Conservation (phyloP, 2,888 invertebrate genomes). For the Polyommatus icarus region DNA sequence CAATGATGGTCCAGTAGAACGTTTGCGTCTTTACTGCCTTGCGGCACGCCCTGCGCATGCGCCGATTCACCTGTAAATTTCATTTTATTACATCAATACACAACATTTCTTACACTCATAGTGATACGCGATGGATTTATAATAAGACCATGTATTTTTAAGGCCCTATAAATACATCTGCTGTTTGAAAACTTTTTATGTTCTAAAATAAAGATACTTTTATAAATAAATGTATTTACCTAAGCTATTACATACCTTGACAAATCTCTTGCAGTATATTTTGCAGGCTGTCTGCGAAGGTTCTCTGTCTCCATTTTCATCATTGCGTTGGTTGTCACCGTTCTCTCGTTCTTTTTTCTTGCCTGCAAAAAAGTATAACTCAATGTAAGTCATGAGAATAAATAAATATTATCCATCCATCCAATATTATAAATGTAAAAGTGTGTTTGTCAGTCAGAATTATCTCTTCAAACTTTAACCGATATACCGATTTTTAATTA, state of each 20-base stretch:
- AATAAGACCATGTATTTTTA: no score
- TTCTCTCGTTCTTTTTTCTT: conserved; percentile 63
- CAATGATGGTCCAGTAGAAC: conserved; percentile 99
- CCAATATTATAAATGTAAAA: no score
- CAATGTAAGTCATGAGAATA: no score
- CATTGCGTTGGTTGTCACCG: conserved; percentile 66
- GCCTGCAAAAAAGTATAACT: conserved; percentile 49
- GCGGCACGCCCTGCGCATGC: conserved; percentile 94
- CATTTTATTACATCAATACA: background rate
- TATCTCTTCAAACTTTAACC: no score
- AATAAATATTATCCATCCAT: no score
- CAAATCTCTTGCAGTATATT: conserved; percentile 66
- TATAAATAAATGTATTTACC: no score
- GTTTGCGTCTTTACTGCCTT: conserved; percentile 98
- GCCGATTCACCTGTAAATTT: conserved; percentile 83
- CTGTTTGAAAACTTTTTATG: no score
- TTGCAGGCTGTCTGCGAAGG: conserved; percentile 78
- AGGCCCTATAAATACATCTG: no score
- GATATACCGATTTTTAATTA: no score
- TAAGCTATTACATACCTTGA: conserved; percentile 56
- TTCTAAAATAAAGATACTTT: no score
- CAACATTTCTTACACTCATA: background rate
- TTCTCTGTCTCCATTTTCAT: conserved; percentile 58
- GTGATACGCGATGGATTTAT: no score
- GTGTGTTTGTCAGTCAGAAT: no score